Evolutionary conservation across 2,888 invertebrate genomes (phyloP).

Genomic region (Caenorhabditis macrosperma): DNA sequence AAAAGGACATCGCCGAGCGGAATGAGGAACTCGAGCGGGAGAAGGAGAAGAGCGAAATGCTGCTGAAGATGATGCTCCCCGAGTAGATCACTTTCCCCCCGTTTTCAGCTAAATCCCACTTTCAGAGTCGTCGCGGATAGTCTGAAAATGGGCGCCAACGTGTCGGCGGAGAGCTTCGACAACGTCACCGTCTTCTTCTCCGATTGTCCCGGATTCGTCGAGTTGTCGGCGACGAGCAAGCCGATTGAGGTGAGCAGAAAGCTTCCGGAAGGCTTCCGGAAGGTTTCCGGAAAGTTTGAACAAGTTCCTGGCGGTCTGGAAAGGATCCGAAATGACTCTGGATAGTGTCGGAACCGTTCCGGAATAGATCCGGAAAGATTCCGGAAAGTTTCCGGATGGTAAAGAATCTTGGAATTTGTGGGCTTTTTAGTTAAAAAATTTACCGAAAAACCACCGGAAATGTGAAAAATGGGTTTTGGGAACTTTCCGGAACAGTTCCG

Average conservation of each 20-base stretch:
- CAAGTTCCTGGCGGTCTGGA: too few species aligned
- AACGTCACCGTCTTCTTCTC: slow-evolving; percentile 67
- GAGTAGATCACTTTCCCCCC: slow-evolving; percentile 53
- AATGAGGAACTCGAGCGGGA: slow-evolving; percentile 91
- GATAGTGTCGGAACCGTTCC: too few species aligned
- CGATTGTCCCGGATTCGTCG: slow-evolving; percentile 68
- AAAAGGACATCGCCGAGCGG: slow-evolving; percentile 60
- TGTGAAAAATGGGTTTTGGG: too few species aligned
- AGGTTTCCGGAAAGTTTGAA: too few species aligned
- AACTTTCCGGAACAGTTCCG: too few species aligned
- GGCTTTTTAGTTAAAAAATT: too few species aligned
- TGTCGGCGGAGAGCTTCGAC: slow-evolving; percentile 64
- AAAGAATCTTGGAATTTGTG: too few species aligned
- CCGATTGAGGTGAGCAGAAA: slow-evolving; percentile 59
- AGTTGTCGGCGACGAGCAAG: slow-evolving; percentile 57
- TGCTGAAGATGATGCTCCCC: slow-evolving; percentile 70
- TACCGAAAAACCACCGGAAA: too few species aligned
- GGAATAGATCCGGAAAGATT: too few species aligned
- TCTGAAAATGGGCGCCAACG: slow-evolving; percentile 61
- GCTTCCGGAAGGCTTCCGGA: neutral
- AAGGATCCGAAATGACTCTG: too few species aligned
- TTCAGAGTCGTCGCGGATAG: slow-evolving; percentile 65
- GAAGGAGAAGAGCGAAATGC: slow-evolving; percentile 93
- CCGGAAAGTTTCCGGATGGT: too few species aligned
- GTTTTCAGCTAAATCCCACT: too few species aligned